phyloP scores from a whole-genome alignment of 2,888 invertebrate genomes.

The Hypomecis punctinalis region DNA sequence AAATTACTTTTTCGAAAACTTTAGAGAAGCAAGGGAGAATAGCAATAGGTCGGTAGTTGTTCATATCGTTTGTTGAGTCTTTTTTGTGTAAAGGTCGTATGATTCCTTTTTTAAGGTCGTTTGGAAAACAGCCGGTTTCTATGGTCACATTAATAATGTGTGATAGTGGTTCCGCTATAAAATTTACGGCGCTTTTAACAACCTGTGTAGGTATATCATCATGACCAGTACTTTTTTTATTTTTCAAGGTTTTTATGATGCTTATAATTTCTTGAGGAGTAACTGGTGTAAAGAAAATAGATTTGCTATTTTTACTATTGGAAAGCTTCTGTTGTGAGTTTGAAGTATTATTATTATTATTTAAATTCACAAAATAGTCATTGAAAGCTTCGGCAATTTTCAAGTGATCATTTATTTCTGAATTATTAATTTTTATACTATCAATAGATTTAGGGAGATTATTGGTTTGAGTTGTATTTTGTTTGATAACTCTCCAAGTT shows the following conservation, averaged over 20 bases:
- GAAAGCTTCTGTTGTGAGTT: too few species aligned
- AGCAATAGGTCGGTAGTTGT: slow-evolving; percentile 3
- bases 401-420: neutral
- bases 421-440: neutral
- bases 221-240: neutral
- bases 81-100: neutral
- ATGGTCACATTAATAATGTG: neutral
- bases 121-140: neutral
- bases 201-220: neutral
- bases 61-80: neutral
- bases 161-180: neutral
- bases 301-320: neutral
- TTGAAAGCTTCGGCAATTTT: neutral
- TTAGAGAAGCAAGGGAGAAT: neutral
- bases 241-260: neutral
- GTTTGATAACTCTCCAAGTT: neutral
- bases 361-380: neutral
- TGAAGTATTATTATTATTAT: too few species aligned
- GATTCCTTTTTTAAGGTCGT: neutral
- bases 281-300: neutral
- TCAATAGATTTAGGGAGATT: neutral
- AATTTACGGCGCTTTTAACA: neutral
- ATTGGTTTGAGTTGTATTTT: slow-evolving; percentile 6
- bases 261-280: neutral
- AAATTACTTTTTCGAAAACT: slow-evolving; percentile 2